phyloP scores from a whole-genome alignment of 2,113 vertebrate genomes.

The Platysternon megacephalum region DNA sequence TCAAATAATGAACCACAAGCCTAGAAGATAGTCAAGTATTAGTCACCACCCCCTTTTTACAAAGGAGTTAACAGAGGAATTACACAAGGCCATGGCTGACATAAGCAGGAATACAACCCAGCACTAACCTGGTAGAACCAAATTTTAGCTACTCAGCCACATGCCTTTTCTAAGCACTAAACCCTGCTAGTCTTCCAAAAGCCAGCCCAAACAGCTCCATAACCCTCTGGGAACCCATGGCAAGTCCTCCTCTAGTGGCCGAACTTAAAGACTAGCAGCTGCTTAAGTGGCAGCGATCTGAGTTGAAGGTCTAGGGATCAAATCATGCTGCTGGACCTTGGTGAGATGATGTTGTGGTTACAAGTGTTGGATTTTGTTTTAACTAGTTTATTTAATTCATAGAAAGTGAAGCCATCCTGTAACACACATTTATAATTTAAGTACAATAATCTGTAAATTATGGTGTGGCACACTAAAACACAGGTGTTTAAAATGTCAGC shows the following conservation, averaged over 20 bases:
- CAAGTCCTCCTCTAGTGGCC: background rate
- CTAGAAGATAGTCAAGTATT: background rate
- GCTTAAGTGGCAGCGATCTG: background rate
- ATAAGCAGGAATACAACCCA: too few relatives aligned
- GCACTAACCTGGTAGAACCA: too few relatives aligned
- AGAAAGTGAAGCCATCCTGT: background rate
- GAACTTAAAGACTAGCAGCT: background rate
- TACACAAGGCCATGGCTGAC: background rate
- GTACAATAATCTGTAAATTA: too few relatives aligned
- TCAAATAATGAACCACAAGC: accelerated
- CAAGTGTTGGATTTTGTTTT: background rate
- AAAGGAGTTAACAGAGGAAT: background rate
- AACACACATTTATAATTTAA: too few relatives aligned
- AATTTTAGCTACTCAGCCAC: too few relatives aligned
- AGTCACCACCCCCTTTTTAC: background rate
- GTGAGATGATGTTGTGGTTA: background rate
- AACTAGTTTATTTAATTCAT: background rate
- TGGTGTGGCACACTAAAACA: too few relatives aligned
- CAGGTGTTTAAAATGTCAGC: background rate
- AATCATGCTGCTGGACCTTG: background rate
- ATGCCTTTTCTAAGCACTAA: background rate
- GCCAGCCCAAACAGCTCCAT: background rate
- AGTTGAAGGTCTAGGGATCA: background rate
- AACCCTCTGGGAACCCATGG: background rate
- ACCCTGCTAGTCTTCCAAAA: background rate